These are phyloP conservation scores for Pituophis catenifer DNA, from an alignment of 2,113 vertebrate genomes.

Conservation along the genomic window DNA sequence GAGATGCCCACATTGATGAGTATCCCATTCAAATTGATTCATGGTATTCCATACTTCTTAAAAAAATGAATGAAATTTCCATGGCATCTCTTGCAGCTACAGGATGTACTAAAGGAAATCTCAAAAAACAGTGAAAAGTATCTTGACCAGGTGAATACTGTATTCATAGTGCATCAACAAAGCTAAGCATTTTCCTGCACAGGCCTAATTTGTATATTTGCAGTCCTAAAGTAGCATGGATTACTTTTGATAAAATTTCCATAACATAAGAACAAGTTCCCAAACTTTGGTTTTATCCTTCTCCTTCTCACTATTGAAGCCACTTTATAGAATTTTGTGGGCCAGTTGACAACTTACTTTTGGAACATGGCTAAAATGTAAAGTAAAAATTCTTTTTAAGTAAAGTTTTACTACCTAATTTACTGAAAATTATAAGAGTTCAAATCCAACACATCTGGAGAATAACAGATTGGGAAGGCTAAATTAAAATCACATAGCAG, in stretches of 20 bases:
- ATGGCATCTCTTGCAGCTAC: not conserved
- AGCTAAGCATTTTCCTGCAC: not conserved
- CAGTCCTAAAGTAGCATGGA: not conserved
- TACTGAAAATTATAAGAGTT: not conserved
- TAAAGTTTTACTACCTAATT: not conserved
- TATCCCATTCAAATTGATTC: not conserved
- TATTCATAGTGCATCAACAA: not conserved
- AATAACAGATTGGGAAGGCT: not conserved
- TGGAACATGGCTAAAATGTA: not conserved
- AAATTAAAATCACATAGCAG: not conserved
- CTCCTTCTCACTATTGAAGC: not conserved
- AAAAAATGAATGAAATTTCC: not conserved
- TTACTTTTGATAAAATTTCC: not conserved
- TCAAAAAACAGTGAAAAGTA: not conserved
- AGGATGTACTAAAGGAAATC: not conserved
- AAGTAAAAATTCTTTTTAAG: not conserved
- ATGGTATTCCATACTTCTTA: not conserved
- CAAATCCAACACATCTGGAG: not conserved
- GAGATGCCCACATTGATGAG: not conserved
- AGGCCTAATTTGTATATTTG: not conserved
- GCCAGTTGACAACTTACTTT: not conserved
- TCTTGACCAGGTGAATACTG: not conserved
- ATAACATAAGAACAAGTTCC: not conserved
- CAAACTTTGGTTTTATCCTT: not conserved
- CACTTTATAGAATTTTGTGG: not conserved